Base-by-base conservation (phyloP, 2,888 invertebrate genomes). In the Zeuzera pyrina region DNA sequence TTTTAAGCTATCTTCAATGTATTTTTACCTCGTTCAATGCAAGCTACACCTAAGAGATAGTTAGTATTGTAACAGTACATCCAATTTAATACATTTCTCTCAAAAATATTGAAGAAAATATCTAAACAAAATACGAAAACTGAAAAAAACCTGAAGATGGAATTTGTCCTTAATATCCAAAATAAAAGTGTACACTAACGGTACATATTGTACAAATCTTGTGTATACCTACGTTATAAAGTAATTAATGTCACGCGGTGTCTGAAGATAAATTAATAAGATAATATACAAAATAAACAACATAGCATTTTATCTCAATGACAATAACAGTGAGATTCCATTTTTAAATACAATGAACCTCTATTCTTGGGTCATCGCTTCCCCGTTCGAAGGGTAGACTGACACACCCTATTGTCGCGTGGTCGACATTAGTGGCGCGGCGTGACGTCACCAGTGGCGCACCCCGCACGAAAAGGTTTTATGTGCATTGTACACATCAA, bases 361-460 rank as follows among this genome's bases (percentile, higher is more conserved):
- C n/a, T n/a, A 24, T 24, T 25, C 8, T 12, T 12, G 25, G 25
- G 25, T 25, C 25, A 25, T 25, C 13, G 25, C 13, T 11, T 25
- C 8, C 13, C 13, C 12, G 12, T 25, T 11, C 7, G 13, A 61
- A 61, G 65, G 69, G 63, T 66, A 58, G 33, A 27, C 31, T 28
- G 57, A 53, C 70, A 56, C 72, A 57, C 72, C 71, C 66, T 51
- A 44, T 52, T 45, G 51, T 57, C 48, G 56, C 59, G 59, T 52
- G 63, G 45, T 37, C 47, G 49, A 45, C 42, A 43, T 2, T 53
- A 49, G 56, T 57, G 47, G 48, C 37, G 45, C 38, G 42, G 39
- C 8, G 41, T 72, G 69, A 71, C 70, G 73, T 71, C 72, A 73
- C 28, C 8, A n/a, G 14, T 12, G 55, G 46, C 73, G 57, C 71